Conservation (phyloP, 2,888 invertebrate species). For the Tinea semifulvella region DNA sequence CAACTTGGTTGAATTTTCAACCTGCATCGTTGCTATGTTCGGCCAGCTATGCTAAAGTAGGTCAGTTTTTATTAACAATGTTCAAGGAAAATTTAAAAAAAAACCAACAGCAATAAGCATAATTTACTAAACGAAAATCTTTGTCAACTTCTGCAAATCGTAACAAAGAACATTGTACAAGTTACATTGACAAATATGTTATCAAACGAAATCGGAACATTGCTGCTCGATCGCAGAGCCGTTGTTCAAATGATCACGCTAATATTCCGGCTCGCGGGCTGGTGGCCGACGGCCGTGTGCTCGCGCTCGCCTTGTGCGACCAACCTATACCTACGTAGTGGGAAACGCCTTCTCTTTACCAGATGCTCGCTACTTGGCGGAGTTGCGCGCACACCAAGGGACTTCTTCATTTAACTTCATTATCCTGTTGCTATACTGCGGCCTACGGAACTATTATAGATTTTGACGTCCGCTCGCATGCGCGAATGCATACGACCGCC, state of each 20-base stretch:
- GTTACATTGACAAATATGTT: neutral
- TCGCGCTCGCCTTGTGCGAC: constrained; percentile 46
- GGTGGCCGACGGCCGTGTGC: constrained; percentile 26
- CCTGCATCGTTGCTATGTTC: neutral
- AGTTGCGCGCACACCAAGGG: constrained; percentile 1
- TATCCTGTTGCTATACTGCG: constrained; percentile 21
- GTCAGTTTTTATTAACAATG: constrained; percentile 7
- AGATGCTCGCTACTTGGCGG: constrained; percentile 17
- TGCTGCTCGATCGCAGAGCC: neutral
- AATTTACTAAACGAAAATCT: neutral
- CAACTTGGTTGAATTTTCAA: constrained; percentile 1
- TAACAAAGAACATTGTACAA: constrained; percentile 1
- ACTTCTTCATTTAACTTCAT: constrained; percentile 1
- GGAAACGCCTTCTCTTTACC: constrained; percentile 52
- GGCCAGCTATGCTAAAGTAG: neutral
- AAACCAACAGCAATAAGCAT: neutral
- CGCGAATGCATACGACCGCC: constrained; percentile 64
- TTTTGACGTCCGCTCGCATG: constrained; percentile 65
- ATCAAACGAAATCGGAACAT: constrained; percentile 6
- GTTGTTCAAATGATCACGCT: neutral
- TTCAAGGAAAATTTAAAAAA: constrained; percentile 7
- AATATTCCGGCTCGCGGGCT: constrained; percentile 33
- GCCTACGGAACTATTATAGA: constrained; percentile 59
- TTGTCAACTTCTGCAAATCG: neutral
- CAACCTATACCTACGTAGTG: constrained; percentile 38